Conservation (phyloP, 1,140 invertebrate genomes). For the Drosophila orena region DNA sequence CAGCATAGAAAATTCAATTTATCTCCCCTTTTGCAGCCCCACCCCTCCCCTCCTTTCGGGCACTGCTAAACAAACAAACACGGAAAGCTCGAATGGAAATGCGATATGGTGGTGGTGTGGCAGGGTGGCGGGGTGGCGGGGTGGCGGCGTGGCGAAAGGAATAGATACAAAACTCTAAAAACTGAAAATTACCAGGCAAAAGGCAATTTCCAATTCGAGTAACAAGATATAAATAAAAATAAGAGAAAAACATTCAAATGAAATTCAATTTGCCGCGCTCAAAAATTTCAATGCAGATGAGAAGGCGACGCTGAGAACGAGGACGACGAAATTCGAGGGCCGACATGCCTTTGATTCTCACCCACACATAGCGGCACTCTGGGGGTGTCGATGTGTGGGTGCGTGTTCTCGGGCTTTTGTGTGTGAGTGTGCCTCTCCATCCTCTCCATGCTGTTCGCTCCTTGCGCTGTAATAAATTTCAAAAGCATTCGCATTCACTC, state of each 20-base stretch:
- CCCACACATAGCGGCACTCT: constrained; percentile 6
- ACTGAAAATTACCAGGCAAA: constrained; percentile 66
- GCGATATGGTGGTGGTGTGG: background rate
- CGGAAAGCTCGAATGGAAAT: constrained; percentile 25
- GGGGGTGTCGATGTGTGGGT: constrained; percentile 23
- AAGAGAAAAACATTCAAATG: constrained; percentile 64
- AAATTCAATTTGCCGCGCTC: constrained; percentile 78
- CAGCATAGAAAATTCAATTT: constrained; percentile 78
- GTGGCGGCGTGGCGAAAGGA: background rate
- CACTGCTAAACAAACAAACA: constrained; percentile 38
- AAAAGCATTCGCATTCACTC: constrained; percentile 83
- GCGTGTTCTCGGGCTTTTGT: background rate
- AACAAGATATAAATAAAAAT: constrained; percentile 61
- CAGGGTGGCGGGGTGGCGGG: background rate
- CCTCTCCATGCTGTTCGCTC: constrained; percentile 9
- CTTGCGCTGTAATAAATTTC: constrained; percentile 76
- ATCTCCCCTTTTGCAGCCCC: constrained; percentile 4
- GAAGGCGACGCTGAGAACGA: constrained; percentile 18
- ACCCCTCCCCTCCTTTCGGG: constrained; percentile 1
- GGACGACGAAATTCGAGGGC: constrained; percentile 20
- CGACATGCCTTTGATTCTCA: constrained; percentile 69
- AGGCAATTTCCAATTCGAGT: constrained; percentile 62
- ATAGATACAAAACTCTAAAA: constrained; percentile 52
- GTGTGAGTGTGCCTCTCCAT: constrained; percentile 2
- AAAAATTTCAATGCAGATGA: constrained; percentile 67